Evolutionary conservation across 1,140 invertebrate genomes (phyloP).

Genomic region (Anoplophora glabripennis): DNA sequence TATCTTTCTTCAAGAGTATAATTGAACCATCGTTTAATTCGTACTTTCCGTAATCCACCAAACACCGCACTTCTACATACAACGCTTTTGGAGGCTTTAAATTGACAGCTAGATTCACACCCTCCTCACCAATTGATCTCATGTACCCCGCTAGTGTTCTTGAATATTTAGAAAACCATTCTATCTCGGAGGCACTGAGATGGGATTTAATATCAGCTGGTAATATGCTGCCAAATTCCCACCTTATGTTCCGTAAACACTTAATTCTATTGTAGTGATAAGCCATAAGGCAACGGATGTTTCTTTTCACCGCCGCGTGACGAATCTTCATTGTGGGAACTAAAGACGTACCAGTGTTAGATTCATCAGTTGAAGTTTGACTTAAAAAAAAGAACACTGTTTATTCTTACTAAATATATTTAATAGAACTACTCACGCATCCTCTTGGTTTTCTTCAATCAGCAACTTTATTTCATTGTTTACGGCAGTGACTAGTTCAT

Average conservation of each 20-base stretch:
- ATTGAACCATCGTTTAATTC: conserved; percentile 91
- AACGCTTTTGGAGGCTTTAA: conserved; percentile 89
- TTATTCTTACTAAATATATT: conserved; percentile 17
- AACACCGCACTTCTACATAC: conserved; percentile 87
- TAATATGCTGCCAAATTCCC: conserved; percentile 90
- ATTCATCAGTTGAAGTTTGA: conserved; percentile 51
- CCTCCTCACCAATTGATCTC: conserved; percentile 73
- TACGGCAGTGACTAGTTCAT: conserved; percentile 67
- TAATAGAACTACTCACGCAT: conserved; percentile 61
- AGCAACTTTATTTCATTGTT: conserved; percentile 74
- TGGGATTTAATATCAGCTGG: conserved; percentile 80
- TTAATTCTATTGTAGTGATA: conserved; percentile 85
- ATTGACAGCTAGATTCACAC: conserved; percentile 84
- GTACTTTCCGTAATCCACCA: conserved; percentile 89
- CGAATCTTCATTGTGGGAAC: conserved; percentile 72
- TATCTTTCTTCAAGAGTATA: conserved; percentile 87
- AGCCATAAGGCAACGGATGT: conserved; percentile 84
- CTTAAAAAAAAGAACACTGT: conserved; percentile 42
- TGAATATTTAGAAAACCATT: conserved; percentile 88
- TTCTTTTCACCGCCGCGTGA: conserved; percentile 81
- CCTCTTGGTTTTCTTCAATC: conserved; percentile 70
- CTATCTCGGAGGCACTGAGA: conserved; percentile 75
- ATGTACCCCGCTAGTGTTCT: conserved; percentile 86
- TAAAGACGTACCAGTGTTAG: conserved; percentile 48
- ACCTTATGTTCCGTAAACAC: conserved; percentile 77